Conservation (phyloP, 2,797 vertebrate genomes). For the Acrossocheilus fasciatus region DNA sequence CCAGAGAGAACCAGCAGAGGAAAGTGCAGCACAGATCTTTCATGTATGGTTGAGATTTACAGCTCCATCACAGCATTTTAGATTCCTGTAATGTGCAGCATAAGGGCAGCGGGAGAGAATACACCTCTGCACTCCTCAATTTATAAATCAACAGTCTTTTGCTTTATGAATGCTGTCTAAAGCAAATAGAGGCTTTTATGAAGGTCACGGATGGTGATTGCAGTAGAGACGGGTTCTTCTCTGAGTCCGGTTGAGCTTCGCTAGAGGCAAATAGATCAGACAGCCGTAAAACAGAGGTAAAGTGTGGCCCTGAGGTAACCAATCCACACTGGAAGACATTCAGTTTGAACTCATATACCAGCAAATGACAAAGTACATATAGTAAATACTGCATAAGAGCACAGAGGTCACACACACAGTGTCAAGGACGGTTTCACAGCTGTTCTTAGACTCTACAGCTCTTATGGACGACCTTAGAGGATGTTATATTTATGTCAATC, state of each 20-base stretch:
- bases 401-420: background rate
- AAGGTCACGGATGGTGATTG: constrained; percentile 57
- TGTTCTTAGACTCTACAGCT: background rate
- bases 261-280: constrained; percentile 43
- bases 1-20: constrained; percentile 41
- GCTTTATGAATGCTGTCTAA: constrained; percentile 60
- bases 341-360: constrained; percentile 32
- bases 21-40: constrained; percentile 42
- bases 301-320: constrained; percentile 46
- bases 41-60: constrained; percentile 54
- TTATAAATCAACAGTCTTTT: constrained; percentile 55
- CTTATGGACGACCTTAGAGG: background rate
- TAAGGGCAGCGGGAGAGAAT: constrained; percentile 29
- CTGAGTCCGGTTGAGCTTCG: constrained; percentile 17
- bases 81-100: constrained; percentile 56
- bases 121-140: constrained; percentile 29
- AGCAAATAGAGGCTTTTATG: constrained; percentile 62
- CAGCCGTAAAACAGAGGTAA: constrained; percentile 52
- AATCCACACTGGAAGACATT: constrained; percentile 23
- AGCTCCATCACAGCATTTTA: constrained; percentile 48
- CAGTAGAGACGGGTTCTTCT: constrained; percentile 34
- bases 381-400: constrained; percentile 20
- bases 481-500: background rate
- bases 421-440: constrained; percentile 3
- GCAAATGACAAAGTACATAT: constrained; percentile 19